These are phyloP conservation scores for Phalacrocorax pelagicus DNA, from an alignment of 2,113 vertebrate species.

Conservation along the genomic window DNA sequence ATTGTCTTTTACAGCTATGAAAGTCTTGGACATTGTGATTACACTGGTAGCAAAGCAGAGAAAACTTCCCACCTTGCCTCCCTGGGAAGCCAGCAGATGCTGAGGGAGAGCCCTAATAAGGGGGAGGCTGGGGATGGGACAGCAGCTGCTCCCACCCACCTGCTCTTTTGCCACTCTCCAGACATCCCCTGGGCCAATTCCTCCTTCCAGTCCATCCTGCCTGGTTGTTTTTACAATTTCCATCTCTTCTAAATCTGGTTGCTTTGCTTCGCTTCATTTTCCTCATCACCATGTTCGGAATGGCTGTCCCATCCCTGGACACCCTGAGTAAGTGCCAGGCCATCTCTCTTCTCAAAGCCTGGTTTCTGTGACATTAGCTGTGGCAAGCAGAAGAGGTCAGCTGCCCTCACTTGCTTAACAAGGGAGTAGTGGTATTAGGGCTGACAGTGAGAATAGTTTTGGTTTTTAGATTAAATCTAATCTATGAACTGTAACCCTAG, in stretches of 20 bases:
- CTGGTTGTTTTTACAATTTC: background rate
- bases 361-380: background rate
- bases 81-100: rapidly evolving
- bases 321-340: too few species aligned
- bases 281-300: background rate
- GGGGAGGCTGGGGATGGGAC: too few species aligned
- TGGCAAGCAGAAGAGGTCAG: background rate
- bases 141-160: background rate
- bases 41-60: too few species aligned
- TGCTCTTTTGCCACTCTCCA: background rate
- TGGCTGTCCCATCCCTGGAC: background rate
- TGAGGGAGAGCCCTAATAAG: background rate
- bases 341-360: background rate
- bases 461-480: background rate
- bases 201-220: background rate
- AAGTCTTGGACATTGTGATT: background rate
- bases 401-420: background rate
- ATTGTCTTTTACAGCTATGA: background rate
- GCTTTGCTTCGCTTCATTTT: background rate
- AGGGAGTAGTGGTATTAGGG: background rate
- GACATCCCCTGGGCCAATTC: background rate
- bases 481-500: background rate
- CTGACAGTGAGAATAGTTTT: background rate
- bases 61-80: background rate
- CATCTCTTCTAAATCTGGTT: background rate